Percentiles rank a stretch among this genome's conserved stretches.
Evolutionary conservation across 2,888 invertebrate genomes (phyloP).

Genomic region (Helleia helle): DNA sequence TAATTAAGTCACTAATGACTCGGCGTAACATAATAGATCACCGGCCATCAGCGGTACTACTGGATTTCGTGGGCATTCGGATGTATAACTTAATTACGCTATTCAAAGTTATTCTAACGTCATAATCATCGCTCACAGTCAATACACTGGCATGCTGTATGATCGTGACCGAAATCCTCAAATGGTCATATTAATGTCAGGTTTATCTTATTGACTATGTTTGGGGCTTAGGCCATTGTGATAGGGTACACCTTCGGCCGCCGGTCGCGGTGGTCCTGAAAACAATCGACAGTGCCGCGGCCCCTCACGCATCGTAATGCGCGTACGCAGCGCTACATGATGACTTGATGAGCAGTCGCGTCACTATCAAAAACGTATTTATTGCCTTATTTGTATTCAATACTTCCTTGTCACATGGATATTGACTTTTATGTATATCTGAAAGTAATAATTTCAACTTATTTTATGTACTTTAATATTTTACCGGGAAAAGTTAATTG

Average conservation of each 20-base stretch:
- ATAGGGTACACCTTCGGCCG: slow-evolving; percentile 39
- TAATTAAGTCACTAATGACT: slow-evolving; percentile 6
- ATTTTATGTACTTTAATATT: no score
- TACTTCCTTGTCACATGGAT: slow-evolving; percentile 36
- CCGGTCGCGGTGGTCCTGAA: slow-evolving; percentile 42
- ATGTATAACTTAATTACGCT: slow-evolving; percentile 62
- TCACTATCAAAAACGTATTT: slow-evolving; percentile 44
- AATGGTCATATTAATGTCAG: slow-evolving; percentile 46
- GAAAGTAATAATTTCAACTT: no score
- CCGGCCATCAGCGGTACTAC: background rate
- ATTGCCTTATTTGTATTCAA: slow-evolving; percentile 56
- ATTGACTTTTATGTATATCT: no score
- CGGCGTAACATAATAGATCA: slow-evolving; percentile 1
- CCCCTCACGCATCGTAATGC: slow-evolving; percentile 61
- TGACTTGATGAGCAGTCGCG: slow-evolving; percentile 60
- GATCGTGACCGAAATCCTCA: slow-evolving; percentile 67
- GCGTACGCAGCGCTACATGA: slow-evolving; percentile 48
- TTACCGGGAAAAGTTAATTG: no score
- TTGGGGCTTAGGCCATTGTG: slow-evolving; percentile 17
- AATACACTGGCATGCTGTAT: slow-evolving; percentile 52
- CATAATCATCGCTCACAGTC: slow-evolving; percentile 65
- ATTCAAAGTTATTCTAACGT: slow-evolving; percentile 70
- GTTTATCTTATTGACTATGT: no score
- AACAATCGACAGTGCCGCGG: slow-evolving; percentile 58
- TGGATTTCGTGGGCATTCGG: slow-evolving; percentile 35